phyloP scores from a whole-genome alignment of 2,113 vertebrate genomes.

The Himantopus leucocephalus region DNA sequence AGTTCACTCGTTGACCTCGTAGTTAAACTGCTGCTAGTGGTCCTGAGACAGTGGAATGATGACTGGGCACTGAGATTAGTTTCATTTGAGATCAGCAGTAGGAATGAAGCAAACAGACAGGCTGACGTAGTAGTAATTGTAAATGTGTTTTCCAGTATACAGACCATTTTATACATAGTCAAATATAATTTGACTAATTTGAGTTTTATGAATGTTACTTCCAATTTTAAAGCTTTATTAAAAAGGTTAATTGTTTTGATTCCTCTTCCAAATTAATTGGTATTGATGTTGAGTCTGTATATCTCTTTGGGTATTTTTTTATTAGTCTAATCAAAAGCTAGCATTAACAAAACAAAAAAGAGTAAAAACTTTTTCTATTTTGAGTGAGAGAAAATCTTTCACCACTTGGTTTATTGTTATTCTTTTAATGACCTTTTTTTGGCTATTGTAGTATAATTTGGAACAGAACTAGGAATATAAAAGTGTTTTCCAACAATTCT shows the following conservation, averaged over 20 bases:
- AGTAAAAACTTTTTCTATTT: not conserved
- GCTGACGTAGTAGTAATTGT: not conserved
- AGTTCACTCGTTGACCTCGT: accelerated
- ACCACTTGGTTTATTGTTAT: not conserved
- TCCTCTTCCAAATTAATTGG: not conserved
- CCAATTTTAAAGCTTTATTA: not conserved
- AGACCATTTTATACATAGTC: not conserved
- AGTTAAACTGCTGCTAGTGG: not conserved
- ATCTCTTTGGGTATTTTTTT: not conserved
- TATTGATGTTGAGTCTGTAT: not conserved
- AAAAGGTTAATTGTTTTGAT: not conserved
- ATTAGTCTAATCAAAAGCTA: not conserved
- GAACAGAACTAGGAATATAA: not conserved
- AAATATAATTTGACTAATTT: not conserved
- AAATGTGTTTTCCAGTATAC: not conserved
- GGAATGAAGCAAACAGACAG: not conserved
- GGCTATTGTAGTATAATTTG: not conserved
- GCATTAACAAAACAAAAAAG: not conserved
- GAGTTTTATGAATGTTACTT: not conserved
- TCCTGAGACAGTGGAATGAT: not conserved
- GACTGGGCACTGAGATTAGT: not conserved
- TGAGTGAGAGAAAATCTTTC: not conserved
- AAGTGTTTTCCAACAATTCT: not conserved
- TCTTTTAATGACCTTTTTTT: not conserved
- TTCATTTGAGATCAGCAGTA: not conserved